Base-by-base conservation (phyloP, 2,113 vertebrate species). In the Atractosteus spatula region DNA sequence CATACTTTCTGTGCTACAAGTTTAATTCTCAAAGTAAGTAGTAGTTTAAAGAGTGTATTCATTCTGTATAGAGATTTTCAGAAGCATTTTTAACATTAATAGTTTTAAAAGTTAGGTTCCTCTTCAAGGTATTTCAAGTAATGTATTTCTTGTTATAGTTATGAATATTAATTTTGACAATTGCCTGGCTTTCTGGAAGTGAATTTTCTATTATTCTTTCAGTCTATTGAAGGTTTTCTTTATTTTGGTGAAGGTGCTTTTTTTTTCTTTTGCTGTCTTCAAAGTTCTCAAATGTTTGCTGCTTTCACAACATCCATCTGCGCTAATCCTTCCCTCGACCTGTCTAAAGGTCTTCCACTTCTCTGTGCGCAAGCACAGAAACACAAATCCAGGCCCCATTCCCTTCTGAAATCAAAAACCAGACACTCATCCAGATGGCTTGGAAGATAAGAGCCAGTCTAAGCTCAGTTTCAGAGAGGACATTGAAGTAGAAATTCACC, bases 241-340 rank as follows among this genome's bases (percentile, higher is more conserved):
- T 76, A 7, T 51, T 51, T 51, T 51, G 5, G 5, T 51, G 5
- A 51, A 51, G 47, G 47, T 51, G 72, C 86, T 81, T 74, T 76
- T 83, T 79, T 81, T 92, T 89, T 91, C 90, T 93, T 88, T 71
- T 84, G 87, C 87, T 92, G 86, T 93, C 90, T 93, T 95, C 92
- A 95, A 93, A 88, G 87, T 93, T 97, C 95, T 97, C 95, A 94
- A 92, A 95, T 96, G 92, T 95, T 95, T 91, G 81, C 66, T 71
- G 79, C 87, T 93, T 92, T 92, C 93, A 94, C 88, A 82, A 86
- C 77, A 89, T 91, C 90, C 94, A 94, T 95, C 93, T 89, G 87
- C 87, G 83, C 77, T 97, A 97, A 98, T 96, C 95, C 95, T 81
- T 86, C 93, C 89, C 88, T 82, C 93, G 94, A 86, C 90, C 86